Conservation (phyloP, 2,797 vertebrate species). For the Mionectes olivaceus region DNA sequence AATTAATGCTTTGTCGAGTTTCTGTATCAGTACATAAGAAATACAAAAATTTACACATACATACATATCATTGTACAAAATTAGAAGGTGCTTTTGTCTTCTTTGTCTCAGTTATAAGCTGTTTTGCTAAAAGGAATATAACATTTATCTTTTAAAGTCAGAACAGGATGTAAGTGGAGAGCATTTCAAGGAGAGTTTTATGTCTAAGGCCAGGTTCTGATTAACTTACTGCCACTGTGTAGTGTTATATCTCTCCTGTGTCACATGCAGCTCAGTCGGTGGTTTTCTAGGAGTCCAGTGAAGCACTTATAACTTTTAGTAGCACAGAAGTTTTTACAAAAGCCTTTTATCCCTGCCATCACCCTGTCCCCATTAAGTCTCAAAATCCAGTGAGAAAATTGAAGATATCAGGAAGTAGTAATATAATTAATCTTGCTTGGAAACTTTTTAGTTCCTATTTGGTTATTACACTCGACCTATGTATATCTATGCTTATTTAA, state of each 20-base stretch:
- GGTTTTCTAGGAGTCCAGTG: background rate
- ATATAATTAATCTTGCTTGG: background rate
- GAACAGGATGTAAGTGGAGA: background rate
- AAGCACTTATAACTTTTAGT: background rate
- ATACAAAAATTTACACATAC: background rate
- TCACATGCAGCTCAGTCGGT: background rate
- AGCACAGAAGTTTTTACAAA: background rate
- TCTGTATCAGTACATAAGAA: background rate
- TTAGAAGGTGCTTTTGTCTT: background rate
- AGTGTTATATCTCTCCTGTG: background rate
- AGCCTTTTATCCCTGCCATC: background rate
- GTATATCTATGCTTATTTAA: background rate
- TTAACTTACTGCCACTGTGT: background rate
- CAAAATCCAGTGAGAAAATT: background rate
- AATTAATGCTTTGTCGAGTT: constrained; percentile 39
- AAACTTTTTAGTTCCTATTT: background rate
- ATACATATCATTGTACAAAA: background rate
- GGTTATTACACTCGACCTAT: background rate
- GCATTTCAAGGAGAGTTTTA: background rate
- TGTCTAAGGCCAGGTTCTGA: background rate
- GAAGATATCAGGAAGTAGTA: background rate
- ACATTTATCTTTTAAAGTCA: background rate
- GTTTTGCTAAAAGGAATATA: background rate
- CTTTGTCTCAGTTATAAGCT: background rate
- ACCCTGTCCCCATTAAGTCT: background rate